Base-by-base conservation (phyloP, 2,113 vertebrate genomes). In the Bostrychus sinensis region DNA sequence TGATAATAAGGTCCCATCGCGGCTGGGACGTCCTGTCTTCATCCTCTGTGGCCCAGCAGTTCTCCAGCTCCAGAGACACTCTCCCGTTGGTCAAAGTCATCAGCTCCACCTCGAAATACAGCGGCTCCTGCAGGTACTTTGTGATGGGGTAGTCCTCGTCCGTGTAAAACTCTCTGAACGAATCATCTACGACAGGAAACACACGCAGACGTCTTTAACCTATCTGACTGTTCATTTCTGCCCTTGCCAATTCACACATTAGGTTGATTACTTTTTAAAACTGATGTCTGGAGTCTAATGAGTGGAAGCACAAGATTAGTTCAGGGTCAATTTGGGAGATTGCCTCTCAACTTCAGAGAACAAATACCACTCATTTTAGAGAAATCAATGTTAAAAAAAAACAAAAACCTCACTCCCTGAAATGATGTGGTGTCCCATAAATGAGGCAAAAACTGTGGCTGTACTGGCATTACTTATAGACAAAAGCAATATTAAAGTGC, bases 91-190 rank as follows among this genome's bases (percentile, higher is more conserved):
- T 51, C 1, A 75, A 70, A 16, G 12, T 61, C 22, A 72, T 66
- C 69, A 92, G 63, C 38, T 80, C 76, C 54, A 92, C 82, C 61
- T 93, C 91, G 63, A 92, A 91, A 76, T 86, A 90, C 12, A 93
- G 53, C 0, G 87, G 87, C 61, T 89, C 62, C 17, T 77, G 83
- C 2, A 89, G 75, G 66, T 75, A 77, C 68, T 74, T 87, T 1
- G 75, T 13, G 1, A 93, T 1, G 0, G 90, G 86, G 53, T 81
- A 84, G 3, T 88, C 80, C 0, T 75, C 72, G 0, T 10, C 8
- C 1, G 7, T 11, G 50, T 91, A 57, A 71, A 91, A 91, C 0
- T 0, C 0, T 0, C 1, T 76, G 72, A 85, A 92, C 3, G 78
- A 76, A 14, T 56, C 30, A 2, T 93, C 91, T 93, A 12, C 7